Conservation (phyloP, 2,888 invertebrate genomes). For the Yponomeuta plumbellus region DNA sequence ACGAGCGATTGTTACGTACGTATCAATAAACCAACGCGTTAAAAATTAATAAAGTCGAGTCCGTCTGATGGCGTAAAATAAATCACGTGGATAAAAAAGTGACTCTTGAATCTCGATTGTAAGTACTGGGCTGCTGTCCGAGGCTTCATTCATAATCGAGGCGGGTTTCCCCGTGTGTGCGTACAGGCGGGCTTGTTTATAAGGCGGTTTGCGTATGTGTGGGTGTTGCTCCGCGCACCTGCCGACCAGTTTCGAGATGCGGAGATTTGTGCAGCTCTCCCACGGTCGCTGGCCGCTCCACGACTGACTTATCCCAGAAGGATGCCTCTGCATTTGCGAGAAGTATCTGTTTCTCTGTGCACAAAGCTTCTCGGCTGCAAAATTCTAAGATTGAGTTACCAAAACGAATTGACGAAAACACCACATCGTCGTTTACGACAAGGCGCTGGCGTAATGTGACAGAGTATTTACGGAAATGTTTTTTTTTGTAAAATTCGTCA, state of each 20-base stretch:
- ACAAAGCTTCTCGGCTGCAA: no score
- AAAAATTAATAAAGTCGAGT: slow-evolving; percentile 4
- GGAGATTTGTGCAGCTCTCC: slow-evolving; percentile 75
- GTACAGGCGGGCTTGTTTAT: slow-evolving; percentile 33
- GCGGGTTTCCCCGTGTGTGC: slow-evolving; percentile 29
- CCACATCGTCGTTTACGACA: no score
- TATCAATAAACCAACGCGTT: neutral
- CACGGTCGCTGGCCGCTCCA: slow-evolving; percentile 70
- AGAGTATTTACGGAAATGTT: no score
- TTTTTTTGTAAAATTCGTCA: no score
- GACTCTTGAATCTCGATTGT: slow-evolving; percentile 44
- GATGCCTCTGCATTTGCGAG: neutral
- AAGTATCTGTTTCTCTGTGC: no score
- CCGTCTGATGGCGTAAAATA: slow-evolving; percentile 45
- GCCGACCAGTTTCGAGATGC: slow-evolving; percentile 76
- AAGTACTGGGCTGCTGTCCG: slow-evolving; percentile 33
- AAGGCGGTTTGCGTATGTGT: slow-evolving; percentile 30
- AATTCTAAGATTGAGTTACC: no score
- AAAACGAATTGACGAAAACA: no score
- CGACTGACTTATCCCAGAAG: slow-evolving; percentile 18
- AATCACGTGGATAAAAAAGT: slow-evolving; percentile 62
- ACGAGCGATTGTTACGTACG: neutral
- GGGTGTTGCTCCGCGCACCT: slow-evolving; percentile 51
- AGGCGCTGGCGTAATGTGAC: no score
- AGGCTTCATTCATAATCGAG: slow-evolving; percentile 71